Evolutionary conservation across 2,797 vertebrate genomes (phyloP).

Genomic region (Mormyrus hasselquistii): DNA sequence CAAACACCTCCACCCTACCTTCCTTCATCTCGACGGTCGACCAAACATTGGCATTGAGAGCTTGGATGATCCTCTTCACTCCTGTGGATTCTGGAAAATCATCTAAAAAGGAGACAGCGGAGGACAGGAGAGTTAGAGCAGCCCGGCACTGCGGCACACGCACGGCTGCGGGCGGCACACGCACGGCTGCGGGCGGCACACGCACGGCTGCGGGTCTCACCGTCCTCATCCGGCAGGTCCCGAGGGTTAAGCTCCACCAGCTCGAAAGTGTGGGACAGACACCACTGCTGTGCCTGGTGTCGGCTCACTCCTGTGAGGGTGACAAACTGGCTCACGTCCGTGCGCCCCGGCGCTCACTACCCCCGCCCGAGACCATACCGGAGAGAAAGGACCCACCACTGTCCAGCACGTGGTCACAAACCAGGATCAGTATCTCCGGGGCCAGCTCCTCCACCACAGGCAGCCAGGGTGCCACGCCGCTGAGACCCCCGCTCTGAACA

Average conservation of each 20-base stretch:
- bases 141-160: background rate
- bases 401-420: constrained; percentile 85
- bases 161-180: background rate
- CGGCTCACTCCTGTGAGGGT: constrained; percentile 70
- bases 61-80: constrained; percentile 88
- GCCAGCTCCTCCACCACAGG: constrained; percentile 80
- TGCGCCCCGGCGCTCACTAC: background rate
- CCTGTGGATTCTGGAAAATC: constrained; percentile 97
- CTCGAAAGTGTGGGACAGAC: constrained; percentile 88
- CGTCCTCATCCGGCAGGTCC: constrained; percentile 91
- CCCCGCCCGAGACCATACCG: background rate
- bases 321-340: background rate
- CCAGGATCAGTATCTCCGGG: constrained; percentile 92
- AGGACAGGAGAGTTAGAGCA: background rate
- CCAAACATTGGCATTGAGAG: constrained; percentile 95
- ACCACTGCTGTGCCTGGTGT: constrained; percentile 94
- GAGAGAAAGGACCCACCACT: constrained; percentile 59
- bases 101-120: constrained; percentile 57
- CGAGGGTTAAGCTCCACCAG: constrained; percentile 88
- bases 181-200: background rate
- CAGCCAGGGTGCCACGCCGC: constrained; percentile 78
- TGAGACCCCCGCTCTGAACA: constrained; percentile 77
- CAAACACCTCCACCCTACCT: constrained; percentile 56
- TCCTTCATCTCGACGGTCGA: constrained; percentile 91
- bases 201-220: constrained; percentile 51